These are phyloP conservation scores for Enoplolaimus lenunculus DNA, from an alignment of 2,888 invertebrate genomes.

Conservation along the genomic window DNA sequence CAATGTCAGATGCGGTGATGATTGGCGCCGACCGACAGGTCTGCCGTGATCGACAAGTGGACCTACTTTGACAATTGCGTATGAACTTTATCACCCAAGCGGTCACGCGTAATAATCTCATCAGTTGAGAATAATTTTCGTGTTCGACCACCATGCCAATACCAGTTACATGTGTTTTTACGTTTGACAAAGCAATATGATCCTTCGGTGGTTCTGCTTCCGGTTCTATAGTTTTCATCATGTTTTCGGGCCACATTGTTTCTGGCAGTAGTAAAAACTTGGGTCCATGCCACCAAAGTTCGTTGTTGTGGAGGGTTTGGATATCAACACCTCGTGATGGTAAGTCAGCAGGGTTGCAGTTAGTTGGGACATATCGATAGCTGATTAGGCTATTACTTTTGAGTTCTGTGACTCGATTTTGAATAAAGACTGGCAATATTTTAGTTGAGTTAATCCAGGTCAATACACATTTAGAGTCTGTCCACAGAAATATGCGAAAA, in stretches of 20 bases:
- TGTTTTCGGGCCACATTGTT: slow-evolving; percentile 1
- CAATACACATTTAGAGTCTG: slow-evolving; percentile 26
- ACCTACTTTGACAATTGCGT: background rate
- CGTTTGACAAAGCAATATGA: background rate
- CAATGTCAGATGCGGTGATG: background rate
- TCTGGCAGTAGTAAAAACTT: slow-evolving; percentile 23
- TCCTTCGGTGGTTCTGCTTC: background rate
- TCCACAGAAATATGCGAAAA: slow-evolving; percentile 23
- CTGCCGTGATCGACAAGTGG: background rate
- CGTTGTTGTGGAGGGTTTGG: slow-evolving; percentile 18
- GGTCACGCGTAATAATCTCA: slow-evolving; percentile 6
- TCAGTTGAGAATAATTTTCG: background rate
- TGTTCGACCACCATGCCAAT: slow-evolving; percentile 21
- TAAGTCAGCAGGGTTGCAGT: slow-evolving; percentile 34
- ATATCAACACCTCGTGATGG: slow-evolving; percentile 27
- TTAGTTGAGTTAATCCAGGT: slow-evolving; percentile 26
- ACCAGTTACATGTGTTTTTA: background rate
- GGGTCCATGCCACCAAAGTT: slow-evolving; percentile 32
- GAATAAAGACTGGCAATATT: slow-evolving; percentile 25
- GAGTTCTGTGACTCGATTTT: slow-evolving; percentile 29
- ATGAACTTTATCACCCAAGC: background rate
- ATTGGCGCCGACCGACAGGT: background rate
- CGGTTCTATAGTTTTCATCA: background rate
- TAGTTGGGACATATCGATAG: slow-evolving; percentile 29
- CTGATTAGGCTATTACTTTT: slow-evolving; percentile 19